phyloP scores from a whole-genome alignment of 2,888 invertebrate species.

The Eulithis prunata region DNA sequence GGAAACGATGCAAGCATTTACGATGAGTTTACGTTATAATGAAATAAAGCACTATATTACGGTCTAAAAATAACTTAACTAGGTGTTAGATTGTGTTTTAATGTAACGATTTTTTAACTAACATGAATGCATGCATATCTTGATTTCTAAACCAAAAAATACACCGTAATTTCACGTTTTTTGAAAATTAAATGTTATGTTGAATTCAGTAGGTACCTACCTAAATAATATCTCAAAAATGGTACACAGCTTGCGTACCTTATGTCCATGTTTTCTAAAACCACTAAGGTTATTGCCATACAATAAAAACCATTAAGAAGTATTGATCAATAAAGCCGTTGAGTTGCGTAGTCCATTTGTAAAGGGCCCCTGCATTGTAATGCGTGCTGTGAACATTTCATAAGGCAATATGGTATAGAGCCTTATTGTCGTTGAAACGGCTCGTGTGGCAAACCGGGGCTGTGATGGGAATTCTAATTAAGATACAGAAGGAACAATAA shows the following conservation, averaged over 20 bases:
- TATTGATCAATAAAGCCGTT: constrained; percentile 12
- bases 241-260: not conserved
- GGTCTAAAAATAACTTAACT: too few species aligned
- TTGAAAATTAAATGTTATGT: too few species aligned
- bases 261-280: not conserved
- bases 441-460: constrained; percentile 16
- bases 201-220: not conserved
- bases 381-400: constrained; percentile 22
- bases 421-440: constrained; percentile 16
- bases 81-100: too few species aligned
- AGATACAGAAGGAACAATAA: constrained; percentile 20
- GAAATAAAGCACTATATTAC: too few species aligned
- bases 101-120: too few species aligned
- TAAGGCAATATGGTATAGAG: constrained; percentile 28
- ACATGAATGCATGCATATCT: too few species aligned
- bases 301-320: not conserved
- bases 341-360: constrained; percentile 20
- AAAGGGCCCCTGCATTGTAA: constrained; percentile 30
- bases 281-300: constrained; percentile 1
- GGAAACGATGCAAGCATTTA: too few species aligned
- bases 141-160: too few species aligned
- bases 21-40: too few species aligned
- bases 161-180: too few species aligned
- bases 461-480: constrained; percentile 28
- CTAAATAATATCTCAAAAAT: too few species aligned